These are phyloP conservation scores for Tiaroga cobitis DNA, from an alignment of 2,797 vertebrate species.

Conservation along the genomic window DNA sequence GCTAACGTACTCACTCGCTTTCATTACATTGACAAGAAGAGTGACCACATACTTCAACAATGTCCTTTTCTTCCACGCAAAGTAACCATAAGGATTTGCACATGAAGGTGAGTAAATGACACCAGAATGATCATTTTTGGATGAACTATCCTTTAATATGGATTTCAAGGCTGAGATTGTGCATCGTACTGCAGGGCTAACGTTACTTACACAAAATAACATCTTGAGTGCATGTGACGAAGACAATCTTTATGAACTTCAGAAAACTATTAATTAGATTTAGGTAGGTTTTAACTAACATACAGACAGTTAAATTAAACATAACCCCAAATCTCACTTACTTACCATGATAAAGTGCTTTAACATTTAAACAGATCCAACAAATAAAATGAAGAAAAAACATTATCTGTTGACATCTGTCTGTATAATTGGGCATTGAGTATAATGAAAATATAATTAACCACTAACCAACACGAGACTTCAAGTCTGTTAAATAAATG, in stretches of 20 bases:
- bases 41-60: neutral
- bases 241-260: neutral
- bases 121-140: neutral
- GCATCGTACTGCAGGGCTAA: neutral
- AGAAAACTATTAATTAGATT: neutral
- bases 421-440: neutral
- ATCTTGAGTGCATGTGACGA: neutral
- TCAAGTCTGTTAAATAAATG: neutral
- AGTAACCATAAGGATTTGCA: neutral
- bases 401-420: neutral
- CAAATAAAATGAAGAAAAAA: neutral
- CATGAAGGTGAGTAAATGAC: slow-evolving; percentile 3
- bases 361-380: slow-evolving; percentile 4
- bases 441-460: neutral
- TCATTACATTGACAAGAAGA: neutral
- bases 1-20: neutral
- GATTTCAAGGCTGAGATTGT: neutral
- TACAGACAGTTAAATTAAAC: neutral
- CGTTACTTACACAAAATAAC: neutral
- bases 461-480: neutral
- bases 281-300: neutral
- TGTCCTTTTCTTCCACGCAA: neutral
- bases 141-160: neutral
- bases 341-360: slow-evolving; percentile 38
- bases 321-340: neutral